Evolutionary conservation across 2,113 vertebrate genomes (phyloP), one percentile per base, ranked within the genome.

Genomic region (Pimephales promelas): DNA sequence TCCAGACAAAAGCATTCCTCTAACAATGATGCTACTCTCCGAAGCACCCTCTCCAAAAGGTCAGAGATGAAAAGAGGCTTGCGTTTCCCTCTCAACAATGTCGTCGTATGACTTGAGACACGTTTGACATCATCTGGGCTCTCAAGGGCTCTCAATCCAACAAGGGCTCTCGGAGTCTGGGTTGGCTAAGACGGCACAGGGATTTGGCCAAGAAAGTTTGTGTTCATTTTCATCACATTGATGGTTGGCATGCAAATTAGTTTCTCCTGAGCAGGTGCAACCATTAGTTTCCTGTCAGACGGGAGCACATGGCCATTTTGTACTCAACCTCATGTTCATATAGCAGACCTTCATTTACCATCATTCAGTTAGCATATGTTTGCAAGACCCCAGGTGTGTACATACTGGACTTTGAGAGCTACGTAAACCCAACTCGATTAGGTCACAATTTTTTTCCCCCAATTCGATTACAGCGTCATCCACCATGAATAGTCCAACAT

Each of bases 241-340:
- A 52, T 52, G 70, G 14, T 40, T 62, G 52, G 57, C n/a, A 74
- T 79, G 83, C 49, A 78, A 84, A 85, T 85, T 20, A 54, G 40
- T 75, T 56, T 43, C 47, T 10, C 20, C 31, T 28, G 66, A 78
- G 45, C 83, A 88, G 73, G 70, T 88, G 83, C 10, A 31, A 18
- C 54, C 52, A 57, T 76, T 66, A 81, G 47, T 43, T 61, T 75
- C 36, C 54, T 70, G 64, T 62, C 68, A 75, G 82, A 70, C 59
- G 64, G 16, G 22, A 77, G 64, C 71, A 79, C 81, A 74, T 77
- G 73, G 79, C 83, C 62, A 57, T 78, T 59, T 24, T 74, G 26
- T 77, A 77, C 86, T 82, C 16, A 4, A 79, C 79, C 52, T 82
- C 61, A 26, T 73, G 68, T 43, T 22, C 45, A 74, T 68, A 52